Evolutionary conservation across 1,140 invertebrate genomes (phyloP).

Genomic region (Odontomachus brunneus): DNA sequence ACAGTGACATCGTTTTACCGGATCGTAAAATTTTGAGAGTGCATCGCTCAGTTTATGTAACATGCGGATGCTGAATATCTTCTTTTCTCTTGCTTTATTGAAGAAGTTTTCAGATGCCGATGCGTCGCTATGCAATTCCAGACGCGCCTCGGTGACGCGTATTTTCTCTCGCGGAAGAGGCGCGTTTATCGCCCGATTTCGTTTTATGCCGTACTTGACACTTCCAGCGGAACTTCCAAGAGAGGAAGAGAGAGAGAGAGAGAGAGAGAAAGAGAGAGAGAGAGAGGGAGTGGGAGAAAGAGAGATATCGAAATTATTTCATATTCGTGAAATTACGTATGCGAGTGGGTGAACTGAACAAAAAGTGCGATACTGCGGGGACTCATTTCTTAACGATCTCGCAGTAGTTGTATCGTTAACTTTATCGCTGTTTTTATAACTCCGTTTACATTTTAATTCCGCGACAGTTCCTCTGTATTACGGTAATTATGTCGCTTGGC

Average conservation of each 20-base stretch:
- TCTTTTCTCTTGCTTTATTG: constrained; percentile 17
- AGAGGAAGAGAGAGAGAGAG: too few relatives aligned
- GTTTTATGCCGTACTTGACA: constrained; percentile 52
- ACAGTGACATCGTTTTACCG: background rate
- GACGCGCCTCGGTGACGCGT: constrained; percentile 12
- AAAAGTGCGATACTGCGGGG: constrained; percentile 11
- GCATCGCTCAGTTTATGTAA: constrained; percentile 25
- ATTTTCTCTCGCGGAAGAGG: constrained; percentile 28
- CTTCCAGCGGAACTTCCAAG: constrained; percentile 19
- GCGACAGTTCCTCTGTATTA: background rate
- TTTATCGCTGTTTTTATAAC: constrained; percentile 34
- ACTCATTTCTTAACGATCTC: constrained; percentile 46
- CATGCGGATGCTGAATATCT: constrained; percentile 8
- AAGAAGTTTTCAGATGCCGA: constrained; percentile 31
- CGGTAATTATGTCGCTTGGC: constrained; percentile 19
- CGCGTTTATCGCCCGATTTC: constrained; percentile 49
- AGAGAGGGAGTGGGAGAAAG: too few relatives aligned
- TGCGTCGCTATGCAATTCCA: constrained; percentile 27
- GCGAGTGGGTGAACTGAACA: constrained; percentile 4
- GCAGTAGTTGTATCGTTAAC: constrained; percentile 28
- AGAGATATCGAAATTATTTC: constrained; percentile 38
- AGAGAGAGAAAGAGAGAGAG: too few relatives aligned
- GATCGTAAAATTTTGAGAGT: constrained; percentile 13
- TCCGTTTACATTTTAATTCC: constrained; percentile 46
- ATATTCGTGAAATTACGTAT: constrained; percentile 50